Base-by-base conservation (phyloP, 2,888 invertebrate species). In the Caradrina kadenii region DNA sequence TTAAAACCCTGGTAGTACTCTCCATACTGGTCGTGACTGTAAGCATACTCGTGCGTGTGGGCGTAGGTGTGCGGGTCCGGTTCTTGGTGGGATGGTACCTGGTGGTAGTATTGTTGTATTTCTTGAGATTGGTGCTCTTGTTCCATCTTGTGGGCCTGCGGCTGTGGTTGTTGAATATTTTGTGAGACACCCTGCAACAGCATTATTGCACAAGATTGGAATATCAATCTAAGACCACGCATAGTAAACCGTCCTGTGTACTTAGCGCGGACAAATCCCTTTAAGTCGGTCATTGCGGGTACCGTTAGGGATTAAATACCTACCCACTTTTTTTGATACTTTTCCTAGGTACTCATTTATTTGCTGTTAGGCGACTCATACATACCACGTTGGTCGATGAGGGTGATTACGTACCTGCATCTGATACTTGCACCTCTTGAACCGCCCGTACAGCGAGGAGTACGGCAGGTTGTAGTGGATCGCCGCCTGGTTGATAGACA, bases 401-500 rank as follows among this genome's bases (percentile, higher is more conserved):
- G 39, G 39, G 11, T 35, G 35, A n/a, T 6, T 42, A 15, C 7
- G 66, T 79, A 94, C 95, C 92, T 96, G 96, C 26, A 96, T 90
- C 76, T 98, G 98, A 90, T 98, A 98, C 92, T 98, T 98, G 88
- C 98, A 98, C 62, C 98, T 96, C 92, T 98, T 98, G 91, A 98
- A 98, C 69, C 98, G 96, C 0, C 98, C 98, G 89, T 98, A 98
- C 39, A 98, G 95, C 6, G 98, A 98, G 17, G 98, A 98, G 91
- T 98, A 98, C 50, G 98, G 98, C 88, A 98, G 94, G 93, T 98
- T 98, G 93, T 97, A 98, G 91, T 98, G 98, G 84, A 98, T 98
- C 63, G 98, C 98, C 62, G 98, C 98, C 93, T 98, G 98, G 93
- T 98, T 98, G 87, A 98, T 98, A 76, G 98, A 98, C 98, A 98